phyloP scores from a whole-genome alignment of 1,140 invertebrate genomes.

The Drosophila mayri region DNA sequence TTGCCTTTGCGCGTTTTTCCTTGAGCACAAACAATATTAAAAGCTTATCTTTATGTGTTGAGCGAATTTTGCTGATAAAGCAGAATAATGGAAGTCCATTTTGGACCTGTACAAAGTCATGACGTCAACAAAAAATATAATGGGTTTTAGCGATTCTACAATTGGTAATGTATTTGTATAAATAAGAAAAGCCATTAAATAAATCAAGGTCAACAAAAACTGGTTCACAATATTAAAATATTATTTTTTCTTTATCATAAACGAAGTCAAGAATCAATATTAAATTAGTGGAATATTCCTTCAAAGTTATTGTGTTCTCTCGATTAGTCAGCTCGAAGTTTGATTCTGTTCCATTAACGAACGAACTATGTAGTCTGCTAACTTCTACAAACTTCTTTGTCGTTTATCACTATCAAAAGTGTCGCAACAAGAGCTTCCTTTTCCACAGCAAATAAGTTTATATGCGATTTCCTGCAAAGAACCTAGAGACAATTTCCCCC shows the following conservation, averaged over 20 bases:
- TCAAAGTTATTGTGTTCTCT: neutral
- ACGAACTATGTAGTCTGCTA: neutral
- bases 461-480: neutral
- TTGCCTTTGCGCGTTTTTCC: slow-evolving; percentile 4
- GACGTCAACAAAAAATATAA: slow-evolving; percentile 26
- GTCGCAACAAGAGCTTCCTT: too few relatives aligned
- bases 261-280: neutral
- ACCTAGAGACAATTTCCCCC: neutral
- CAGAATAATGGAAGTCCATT: slow-evolving; percentile 20
- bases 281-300: neutral
- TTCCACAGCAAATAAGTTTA: neutral
- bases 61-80: slow-evolving; percentile 37
- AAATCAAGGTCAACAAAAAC: neutral
- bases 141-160: neutral
- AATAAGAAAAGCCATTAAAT: neutral
- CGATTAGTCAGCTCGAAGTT: neutral
- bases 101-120: slow-evolving; percentile 11
- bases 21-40: slow-evolving; percentile 17
- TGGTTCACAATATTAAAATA: too few relatives aligned
- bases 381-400: neutral
- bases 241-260: neutral
- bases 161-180: neutral
- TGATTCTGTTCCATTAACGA: neutral
- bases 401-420: neutral
- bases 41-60: slow-evolving; percentile 13